phyloP scores from a whole-genome alignment of 1,140 invertebrate genomes.

The Calephelis virginiensis region DNA sequence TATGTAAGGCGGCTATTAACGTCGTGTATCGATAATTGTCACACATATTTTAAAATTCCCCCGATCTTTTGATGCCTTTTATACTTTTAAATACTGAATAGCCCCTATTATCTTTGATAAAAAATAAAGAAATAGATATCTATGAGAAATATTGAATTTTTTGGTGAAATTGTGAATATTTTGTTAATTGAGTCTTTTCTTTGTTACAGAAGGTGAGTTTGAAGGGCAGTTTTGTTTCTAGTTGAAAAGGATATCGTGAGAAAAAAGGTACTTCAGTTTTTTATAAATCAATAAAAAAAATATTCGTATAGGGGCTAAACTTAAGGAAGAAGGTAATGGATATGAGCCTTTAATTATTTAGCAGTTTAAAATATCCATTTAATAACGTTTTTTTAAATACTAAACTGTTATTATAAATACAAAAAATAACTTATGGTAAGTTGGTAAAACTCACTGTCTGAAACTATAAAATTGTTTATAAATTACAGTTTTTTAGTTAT shows the following conservation, averaged over 20 bases:
- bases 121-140: slow-evolving; percentile 10
- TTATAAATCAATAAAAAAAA: background rate
- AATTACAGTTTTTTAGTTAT: too few relatives aligned
- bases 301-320: too few relatives aligned
- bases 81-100: slow-evolving; percentile 14
- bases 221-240: background rate
- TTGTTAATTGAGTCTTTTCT: slow-evolving; percentile 48
- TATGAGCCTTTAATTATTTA: too few relatives aligned
- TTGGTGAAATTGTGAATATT: slow-evolving; percentile 36
- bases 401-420: too few relatives aligned
- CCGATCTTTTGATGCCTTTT: slow-evolving; percentile 32
- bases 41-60: slow-evolving; percentile 73
- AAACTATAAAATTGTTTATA: too few relatives aligned
- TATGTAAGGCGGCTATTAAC: slow-evolving; percentile 71
- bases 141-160: slow-evolving; percentile 24
- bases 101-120: slow-evolving; percentile 12
- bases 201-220: slow-evolving; percentile 77
- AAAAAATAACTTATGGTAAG: too few relatives aligned
- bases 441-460: too few relatives aligned
- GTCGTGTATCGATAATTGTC: slow-evolving; percentile 75
- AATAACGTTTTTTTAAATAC: too few relatives aligned
- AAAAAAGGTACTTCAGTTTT: background rate
- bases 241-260: background rate
- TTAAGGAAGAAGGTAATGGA: too few relatives aligned
- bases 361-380: too few relatives aligned